phyloP scores from a whole-genome alignment of 2,113 vertebrate species.

The Toxotes jaculatrix region DNA sequence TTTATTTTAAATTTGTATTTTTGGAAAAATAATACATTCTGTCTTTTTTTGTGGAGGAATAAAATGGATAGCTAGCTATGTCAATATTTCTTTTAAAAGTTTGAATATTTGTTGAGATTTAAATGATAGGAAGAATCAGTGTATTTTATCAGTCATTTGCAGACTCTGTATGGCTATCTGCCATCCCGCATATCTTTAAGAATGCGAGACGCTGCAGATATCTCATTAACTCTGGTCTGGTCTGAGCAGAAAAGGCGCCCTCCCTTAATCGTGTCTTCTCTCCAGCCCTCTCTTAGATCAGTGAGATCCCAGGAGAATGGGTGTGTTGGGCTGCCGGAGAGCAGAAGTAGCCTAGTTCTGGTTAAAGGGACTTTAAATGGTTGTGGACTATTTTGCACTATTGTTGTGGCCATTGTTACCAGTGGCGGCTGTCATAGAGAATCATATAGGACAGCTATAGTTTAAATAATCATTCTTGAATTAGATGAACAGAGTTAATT shows the following conservation, averaged over 20 bases:
- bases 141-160: conserved; percentile 29
- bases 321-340: conserved; percentile 79
- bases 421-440: conserved; percentile 5
- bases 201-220: conserved; percentile 70
- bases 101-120: conserved; percentile 11
- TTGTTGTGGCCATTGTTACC: conserved; percentile 47
- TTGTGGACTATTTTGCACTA: conserved; percentile 43
- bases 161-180: conserved; percentile 31
- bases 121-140: conserved; percentile 4
- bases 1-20: not conserved
- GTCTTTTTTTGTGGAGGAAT: not conserved
- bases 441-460: not conserved
- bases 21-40: not conserved
- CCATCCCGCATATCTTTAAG: conserved; percentile 49
- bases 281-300: conserved; percentile 77
- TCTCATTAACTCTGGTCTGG: conserved; percentile 72
- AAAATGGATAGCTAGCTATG: not conserved
- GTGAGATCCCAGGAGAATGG: conserved; percentile 82
- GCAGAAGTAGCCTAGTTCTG: conserved; percentile 74
- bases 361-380: conserved; percentile 68
- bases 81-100: not conserved
- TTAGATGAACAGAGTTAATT: conserved; percentile 11
- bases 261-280: conserved; percentile 75
- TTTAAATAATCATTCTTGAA: conserved; percentile 22
- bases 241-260: conserved; percentile 70